Evolutionary conservation across 2,797 vertebrate species (phyloP).

Genomic region (Argya squamiceps): DNA sequence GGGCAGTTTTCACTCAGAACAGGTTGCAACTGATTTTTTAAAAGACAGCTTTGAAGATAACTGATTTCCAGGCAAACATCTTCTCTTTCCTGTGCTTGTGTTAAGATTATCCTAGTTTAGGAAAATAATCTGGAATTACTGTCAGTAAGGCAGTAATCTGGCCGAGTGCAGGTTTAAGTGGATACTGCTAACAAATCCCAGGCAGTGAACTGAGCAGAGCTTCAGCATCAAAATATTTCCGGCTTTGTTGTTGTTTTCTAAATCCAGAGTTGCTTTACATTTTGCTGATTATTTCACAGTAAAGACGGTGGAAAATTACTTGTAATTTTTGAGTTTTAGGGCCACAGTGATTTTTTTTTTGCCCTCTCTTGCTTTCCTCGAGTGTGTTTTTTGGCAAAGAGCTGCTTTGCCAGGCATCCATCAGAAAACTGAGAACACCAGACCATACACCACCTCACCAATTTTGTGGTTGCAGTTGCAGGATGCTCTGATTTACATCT

Average conservation of each 20-base stretch:
- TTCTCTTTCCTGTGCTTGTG: neutral
- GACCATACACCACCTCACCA: neutral
- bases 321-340: neutral
- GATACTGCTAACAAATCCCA: neutral
- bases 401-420: neutral
- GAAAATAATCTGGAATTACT: neutral
- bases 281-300: neutral
- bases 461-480: neutral
- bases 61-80: neutral
- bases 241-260: neutral
- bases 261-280: neutral
- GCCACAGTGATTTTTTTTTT: rapidly evolving
- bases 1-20: neutral
- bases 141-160: neutral
- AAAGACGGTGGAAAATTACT: neutral
- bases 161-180: neutral
- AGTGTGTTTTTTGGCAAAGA: neutral
- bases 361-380: neutral
- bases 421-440: neutral
- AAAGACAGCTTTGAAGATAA: neutral
- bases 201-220: neutral
- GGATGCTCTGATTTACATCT: neutral
- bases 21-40: neutral
- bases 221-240: neutral
- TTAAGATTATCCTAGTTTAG: neutral